Base-by-base conservation (phyloP, 2,113 vertebrate species). In the Noturus placidus region DNA sequence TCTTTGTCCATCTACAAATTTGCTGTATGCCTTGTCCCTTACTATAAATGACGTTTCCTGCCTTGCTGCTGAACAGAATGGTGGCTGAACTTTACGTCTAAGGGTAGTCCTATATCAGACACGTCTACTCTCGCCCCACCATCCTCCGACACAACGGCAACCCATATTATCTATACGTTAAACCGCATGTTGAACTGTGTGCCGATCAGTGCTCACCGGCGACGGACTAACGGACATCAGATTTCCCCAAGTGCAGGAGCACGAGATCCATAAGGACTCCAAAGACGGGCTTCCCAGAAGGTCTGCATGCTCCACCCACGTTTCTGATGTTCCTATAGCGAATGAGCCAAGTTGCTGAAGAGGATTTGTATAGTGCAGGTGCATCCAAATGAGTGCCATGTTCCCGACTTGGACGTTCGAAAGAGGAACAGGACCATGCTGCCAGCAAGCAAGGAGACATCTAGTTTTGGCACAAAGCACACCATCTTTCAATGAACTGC, bases 1-100 rank as follows among this genome's bases (percentile, higher is more conserved):
- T 94, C 89, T 46, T 90, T 87, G 91, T 95, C 93, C 92, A 92
- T 94, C 72, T 78, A 83, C 67, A 79, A 79, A 74, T 84, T 88
- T 69, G 67, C 77, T 82, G 84, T 89, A 84, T 86, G 87, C 89
- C 83, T 87, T 69, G 87, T 88, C 86, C 84, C 77, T 89, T 87
- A 82, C 35, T 61, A 82, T 79, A 84, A 83, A 86, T 50, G 35
- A 56, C 13, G 10, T 86, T 74, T 81, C 82, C 89, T 54, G 74
- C 72, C 88, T 78, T 86, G 83, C 85, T 85, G 90, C 84, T 85
- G 30, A 79, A 82, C 67, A 50, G 59, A 86, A 84, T 67, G 77
- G 70, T 78, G 86, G 69, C 56, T 57, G 63, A 87, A 86, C 59
- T 87, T n/a, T 79, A 35, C 38, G 54, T 42, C 15, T 30, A 61